Base-by-base conservation (phyloP, 1,140 invertebrate genomes). In the Hylyphantes graminicola region DNA sequence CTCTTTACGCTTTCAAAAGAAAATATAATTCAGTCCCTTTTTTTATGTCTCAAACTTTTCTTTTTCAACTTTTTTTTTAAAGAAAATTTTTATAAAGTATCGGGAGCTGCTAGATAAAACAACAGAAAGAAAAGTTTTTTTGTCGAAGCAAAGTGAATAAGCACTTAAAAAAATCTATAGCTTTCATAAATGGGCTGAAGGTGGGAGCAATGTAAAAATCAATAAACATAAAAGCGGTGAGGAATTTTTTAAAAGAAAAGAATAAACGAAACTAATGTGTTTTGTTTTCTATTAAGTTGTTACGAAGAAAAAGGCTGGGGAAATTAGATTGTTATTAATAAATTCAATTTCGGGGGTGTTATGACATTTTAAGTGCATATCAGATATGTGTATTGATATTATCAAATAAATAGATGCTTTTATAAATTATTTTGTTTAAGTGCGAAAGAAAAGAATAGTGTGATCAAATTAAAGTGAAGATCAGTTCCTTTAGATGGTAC, bases 81-180 rank as follows among this genome's bases (percentile, higher is more conserved):
- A 35, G 35, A 35, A 35, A 35, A 35, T 35, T 35, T 35, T 70
- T 70, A 70, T 70, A 70, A 70, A 70, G 68, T 70, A 70, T 70
- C 68, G 48, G 50, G 51, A 51, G 50, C 68, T 70, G 50, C 51
- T 48, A 70, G 51, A 70, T 53, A 70, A 70, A 48, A 70, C 51
- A 70, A 51, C 68, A 70, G 54, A 51, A 48, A 51, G 50, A 70
- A 70, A 48, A 19, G n/a, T 70, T 70, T 70, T 70, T 48, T 53
- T 51, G 68, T 48, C 51, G 68, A 17, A 70, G 68, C 68, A 70
- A 70, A 70, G 68, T 70, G 68, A 70, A 70, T 54, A 51, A 70
- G 68, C 68, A 70, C 68, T 70, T 70, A 70, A 70, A 70, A 67
- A 70, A 70, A 70, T 70, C 68, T 70, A 70, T 70, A 70, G 68